Evolutionary conservation across 2,888 invertebrate species (phyloP).

Genomic region (Sphecodes monilicornis): DNA sequence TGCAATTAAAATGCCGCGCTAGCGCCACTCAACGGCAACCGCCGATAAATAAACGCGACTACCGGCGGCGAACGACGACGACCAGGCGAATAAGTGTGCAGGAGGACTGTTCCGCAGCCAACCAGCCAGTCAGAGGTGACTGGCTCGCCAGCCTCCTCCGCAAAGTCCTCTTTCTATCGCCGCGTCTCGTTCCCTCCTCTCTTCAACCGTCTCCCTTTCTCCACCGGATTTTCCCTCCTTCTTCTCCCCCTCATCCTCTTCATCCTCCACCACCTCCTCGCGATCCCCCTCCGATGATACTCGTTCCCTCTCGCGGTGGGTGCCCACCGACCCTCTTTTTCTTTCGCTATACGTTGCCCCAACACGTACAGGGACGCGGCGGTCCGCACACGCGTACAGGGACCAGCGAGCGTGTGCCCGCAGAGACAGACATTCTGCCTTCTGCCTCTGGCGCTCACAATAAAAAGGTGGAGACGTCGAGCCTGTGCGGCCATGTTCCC

Average conservation of each 20-base stretch:
- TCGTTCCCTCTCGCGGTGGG: constrained; percentile 33
- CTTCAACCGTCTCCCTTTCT: constrained; percentile 23
- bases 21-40: constrained; percentile 84
- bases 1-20: constrained; percentile 84
- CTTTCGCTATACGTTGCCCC: constrained; percentile 28
- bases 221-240: constrained; percentile 18
- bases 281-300: constrained; percentile 6
- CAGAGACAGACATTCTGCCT: constrained; percentile 74
- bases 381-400: constrained; percentile 7
- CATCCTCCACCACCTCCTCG: background rate
- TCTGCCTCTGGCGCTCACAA: constrained; percentile 83
- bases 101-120: constrained; percentile 70
- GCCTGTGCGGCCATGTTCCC: constrained; percentile 81
- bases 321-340: constrained; percentile 21
- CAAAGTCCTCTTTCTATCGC: constrained; percentile 38
- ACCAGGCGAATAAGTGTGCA: constrained; percentile 79
- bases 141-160: constrained; percentile 68
- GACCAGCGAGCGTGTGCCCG: constrained; percentile 17
- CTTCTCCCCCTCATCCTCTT: constrained; percentile 11
- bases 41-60: constrained; percentile 83
- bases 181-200: constrained; percentile 12
- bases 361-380: constrained; percentile 14
- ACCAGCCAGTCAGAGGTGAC: constrained; percentile 68
- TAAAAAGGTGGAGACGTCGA: constrained; percentile 83
- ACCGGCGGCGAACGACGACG: constrained; percentile 66